Evolutionary conservation across 2,113 vertebrate genomes (phyloP), one percentile per base, ranked within the genome.

Genomic region (Egretta garzetta): DNA sequence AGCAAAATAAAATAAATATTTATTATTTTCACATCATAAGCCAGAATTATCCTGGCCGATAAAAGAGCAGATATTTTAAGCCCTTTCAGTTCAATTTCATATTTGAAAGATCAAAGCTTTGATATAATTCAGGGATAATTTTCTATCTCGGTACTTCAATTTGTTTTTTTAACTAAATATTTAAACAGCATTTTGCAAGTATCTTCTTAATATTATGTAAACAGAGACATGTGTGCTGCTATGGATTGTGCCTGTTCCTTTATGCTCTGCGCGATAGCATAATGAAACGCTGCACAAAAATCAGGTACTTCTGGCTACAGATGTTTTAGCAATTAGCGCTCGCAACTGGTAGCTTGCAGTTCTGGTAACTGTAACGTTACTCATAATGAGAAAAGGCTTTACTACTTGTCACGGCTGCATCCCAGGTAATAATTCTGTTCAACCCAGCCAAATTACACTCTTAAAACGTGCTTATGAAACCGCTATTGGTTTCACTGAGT

Each of bases 281-380:
- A 88, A 95, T 87, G 87, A 87, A 95, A 95, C 11, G 15, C 91
- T 86, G 82, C 75, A 92, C 89, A 92, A 93, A 94, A 96, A 82
- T 60, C 96, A 96, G 79, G 95, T 96, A 96, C 86, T 93, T 95
- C 68, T 93, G 93, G 82, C 86, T 96, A 95, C 97, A 98, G 97
- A 97, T 98, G 97, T 97, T 98, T 93, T 66, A 94, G 95, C 95
- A 98, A 97, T 89, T 95, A 97, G 91, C 58, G 92, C 94, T 98
- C 95, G 12, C 81, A 96, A 91, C 92, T 58, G 33, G 97, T 90
- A 96, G 95, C 98, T 81, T 39, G 74, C 5, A 77, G 94, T 91
- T 95, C 97, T 97, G 88, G 97, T 90, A 95, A 97, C 86, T 86
- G 95, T 33, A 96, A 96, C 74, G n/a, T 96, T 96, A 85, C 71